Evolutionary conservation across 2,797 vertebrate species (phyloP), one percentile per base, ranked within the genome.

Genomic region (Melanotaenia nigrans): DNA sequence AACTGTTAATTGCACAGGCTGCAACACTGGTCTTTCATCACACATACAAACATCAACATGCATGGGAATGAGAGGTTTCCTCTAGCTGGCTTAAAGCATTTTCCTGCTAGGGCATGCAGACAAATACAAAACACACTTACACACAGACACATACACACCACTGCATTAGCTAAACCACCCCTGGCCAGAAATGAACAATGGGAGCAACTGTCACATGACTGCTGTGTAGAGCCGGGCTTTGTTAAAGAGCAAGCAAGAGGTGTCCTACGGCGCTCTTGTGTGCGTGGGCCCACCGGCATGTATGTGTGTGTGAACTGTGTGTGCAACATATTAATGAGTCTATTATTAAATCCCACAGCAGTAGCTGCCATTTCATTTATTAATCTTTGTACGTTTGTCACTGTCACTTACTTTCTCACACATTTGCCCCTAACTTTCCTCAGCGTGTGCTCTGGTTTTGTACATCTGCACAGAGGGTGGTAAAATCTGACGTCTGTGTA

Each of bases 181-280:
- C 86, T 89, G 86, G 83, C 81, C 90, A 90, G 81, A 85, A 84
- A 84, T 82, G 90, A 80, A 89, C 90, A 92, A 83, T 86, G 90
- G 91, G 79, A 90, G 83, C 88, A 90, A 92, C 83, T 76, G 92
- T 94, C 92, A 94, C 94, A 90, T 86, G 89, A 93, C 93, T 30
- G 57, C 68, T 79, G 86, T 68, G 86, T 33, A 82, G 87, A 90
- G 81, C 71, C 82, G 71, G 85, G 70, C 94, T 87, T 90, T 88
- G 92, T 93, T 84, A 45, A 61, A 65, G 62, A 51, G 59, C 55
- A 63, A 59, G 79, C 82, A 79, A 61, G 89, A 76, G 71, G 71
- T 76, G 86, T 87, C 90, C 85, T 61, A 77, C 87, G 87, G 90
- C 84, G 83, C 86, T 88, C 84, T 90, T 87, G 79, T 85, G 76